Base-by-base conservation (phyloP, 2,888 invertebrate species). In the Oligia fasciuncula region DNA sequence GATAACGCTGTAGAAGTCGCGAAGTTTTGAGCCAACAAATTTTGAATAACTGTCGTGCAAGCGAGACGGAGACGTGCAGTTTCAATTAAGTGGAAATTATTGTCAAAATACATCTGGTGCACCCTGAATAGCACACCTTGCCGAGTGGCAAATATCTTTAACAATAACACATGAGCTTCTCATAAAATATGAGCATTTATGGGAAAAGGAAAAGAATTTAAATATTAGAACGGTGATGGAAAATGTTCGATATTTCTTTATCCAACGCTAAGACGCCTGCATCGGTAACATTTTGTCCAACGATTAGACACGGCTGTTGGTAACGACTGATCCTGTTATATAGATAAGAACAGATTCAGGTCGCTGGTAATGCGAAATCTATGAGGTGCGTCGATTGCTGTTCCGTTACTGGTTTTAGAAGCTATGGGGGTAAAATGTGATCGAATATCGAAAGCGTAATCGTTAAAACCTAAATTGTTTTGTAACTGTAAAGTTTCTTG, bases 321-420 rank as follows among this genome's bases (percentile, higher is more conserved):
- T 83, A 79, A 79, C 29, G 79, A 83, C 82, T 79, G 74, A 83
- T 83, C 62, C 17, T 46, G 17, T 70, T 23, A 65, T 5, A 29
- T 54, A 60, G 70, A 76, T 81, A 81, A 76, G 13, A 54, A 51
- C 49, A 66, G 62, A 70, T 60, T 76, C 60, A 51, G 43, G 66
- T 43, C 23, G 65, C 9, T 60, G 62, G 66, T 73, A 79, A 83
- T 62, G 73, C 29, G 35, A 49, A 71, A 63, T 83, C 54, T 76
- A 81, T 81, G 69, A 81, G 81, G 62, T 68, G 66, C 40, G 54
- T 35, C 57, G 81, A 77, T 67, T 71, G 23, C n/a, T 76, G 46
- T 29, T n/a, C 3, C 17, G 35, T 51, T 78, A 23, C 17, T 29
- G 70, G 3, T 66, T 57, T 54, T 46, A 80, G 40, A 80, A 23